These are phyloP conservation scores for Eleginops maclovinus DNA, from an alignment of 2,113 vertebrate genomes.

Conservation along the genomic window DNA sequence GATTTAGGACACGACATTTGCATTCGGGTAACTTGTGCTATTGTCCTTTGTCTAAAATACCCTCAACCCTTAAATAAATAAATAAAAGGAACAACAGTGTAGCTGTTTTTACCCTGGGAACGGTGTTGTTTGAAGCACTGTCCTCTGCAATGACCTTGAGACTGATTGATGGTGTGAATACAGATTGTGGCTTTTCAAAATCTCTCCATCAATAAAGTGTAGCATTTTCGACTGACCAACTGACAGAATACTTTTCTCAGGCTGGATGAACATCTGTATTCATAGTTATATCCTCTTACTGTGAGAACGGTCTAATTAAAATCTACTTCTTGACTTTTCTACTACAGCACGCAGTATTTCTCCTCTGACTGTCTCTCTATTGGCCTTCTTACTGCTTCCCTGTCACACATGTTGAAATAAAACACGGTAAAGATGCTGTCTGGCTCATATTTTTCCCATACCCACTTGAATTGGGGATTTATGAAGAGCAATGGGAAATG, in stretches of 20 bases:
- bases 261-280: slow-evolving; percentile 9
- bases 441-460: slow-evolving; percentile 61
- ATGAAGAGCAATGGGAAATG: slow-evolving; percentile 80
- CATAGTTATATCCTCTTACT: not conserved
- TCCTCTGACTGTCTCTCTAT: slow-evolving; percentile 19
- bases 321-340: slow-evolving; percentile 22
- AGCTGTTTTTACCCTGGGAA: not conserved
- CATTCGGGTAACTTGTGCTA: slow-evolving; percentile 1
- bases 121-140: not conserved
- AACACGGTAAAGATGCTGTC: slow-evolving; percentile 50
- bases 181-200: slow-evolving; percentile 1
- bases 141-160: slow-evolving; percentile 11
- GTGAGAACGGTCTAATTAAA: slow-evolving; percentile 40
- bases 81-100: not conserved
- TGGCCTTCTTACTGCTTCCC: slow-evolving; percentile 29
- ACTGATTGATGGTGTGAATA: slow-evolving; percentile 18
- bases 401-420: slow-evolving; percentile 54
- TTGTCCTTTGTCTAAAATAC: slow-evolving; percentile 8
- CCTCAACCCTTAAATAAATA: not conserved
- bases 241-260: not conserved
- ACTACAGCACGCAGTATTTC: slow-evolving; percentile 19
- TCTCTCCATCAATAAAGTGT: not conserved
- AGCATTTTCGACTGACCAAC: not conserved
- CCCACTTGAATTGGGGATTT: slow-evolving; percentile 70
- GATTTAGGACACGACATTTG: slow-evolving; percentile 20